Base-by-base conservation (phyloP, 1,140 invertebrate species). In the Rhizoglyphus robini region DNA sequence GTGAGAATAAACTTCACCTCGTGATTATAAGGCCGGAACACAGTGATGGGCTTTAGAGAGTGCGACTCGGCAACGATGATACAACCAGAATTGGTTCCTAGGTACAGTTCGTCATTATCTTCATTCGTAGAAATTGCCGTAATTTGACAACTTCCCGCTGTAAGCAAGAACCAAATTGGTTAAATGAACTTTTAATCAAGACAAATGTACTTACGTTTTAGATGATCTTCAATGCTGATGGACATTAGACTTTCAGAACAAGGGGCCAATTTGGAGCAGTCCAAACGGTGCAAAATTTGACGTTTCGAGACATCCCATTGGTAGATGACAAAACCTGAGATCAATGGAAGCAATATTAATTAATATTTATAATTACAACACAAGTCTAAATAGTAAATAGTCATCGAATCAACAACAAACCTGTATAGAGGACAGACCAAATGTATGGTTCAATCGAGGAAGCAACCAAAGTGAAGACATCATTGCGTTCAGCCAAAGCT, bases 41-140 rank as follows among this genome's bases (percentile, higher is more conserved):
- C 87, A 0, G 88, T 91, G 32, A 93, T 84, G 0, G 90, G 91
- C 25, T 87, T 78, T 63, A 95, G 77, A 2, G 86, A 83, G 48
- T 81, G 79, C 36, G 84, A 81, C 74, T 90, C 88, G 2, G 87
- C 88, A 0, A 94, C 86, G 23, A 94, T 86, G 34, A 95, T 79
- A 73, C 90, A 92, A 8, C 91, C 91, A 87, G 88, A 91, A 1
- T 86, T 88, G 1, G 90, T 94, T 38, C 90, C 91, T 61, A 91
- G 85, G 73, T 90, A 92, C 8, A 93, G 75, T 66, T 85, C 82
- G 34, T 49, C 41, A 11, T 51, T 47, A 62, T 81, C 81, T 51
- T 82, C 80, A 68, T 85, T 77, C 23, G 83, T 78, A 63, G 86
- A 83, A 65, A 93, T 74, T 36, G 86, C 84, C 13, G 88, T 90